Percentiles rank a stretch among this genome's conserved stretches.
Conservation (phyloP, 2,888 invertebrate genomes). For the Andricus quercusramuli region DNA sequence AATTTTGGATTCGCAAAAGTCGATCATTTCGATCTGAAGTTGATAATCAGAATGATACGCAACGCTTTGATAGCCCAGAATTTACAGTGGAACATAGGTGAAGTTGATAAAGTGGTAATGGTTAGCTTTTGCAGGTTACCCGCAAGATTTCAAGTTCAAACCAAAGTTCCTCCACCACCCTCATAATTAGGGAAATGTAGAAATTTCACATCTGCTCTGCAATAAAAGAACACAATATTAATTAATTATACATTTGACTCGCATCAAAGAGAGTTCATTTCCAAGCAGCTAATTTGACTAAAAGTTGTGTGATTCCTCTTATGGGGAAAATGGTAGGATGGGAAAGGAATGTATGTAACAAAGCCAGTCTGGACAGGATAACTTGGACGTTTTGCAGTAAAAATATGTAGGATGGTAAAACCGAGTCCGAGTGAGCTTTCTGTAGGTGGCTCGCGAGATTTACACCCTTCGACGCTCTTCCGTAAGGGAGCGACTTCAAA, state of each 20-base stretch:
- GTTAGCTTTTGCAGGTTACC: neutral
- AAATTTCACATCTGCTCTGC: neutral
- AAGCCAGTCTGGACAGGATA: conserved; percentile 21
- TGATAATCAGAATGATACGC: too few species aligned
- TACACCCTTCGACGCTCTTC: conserved; percentile 41
- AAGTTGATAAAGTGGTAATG: neutral
- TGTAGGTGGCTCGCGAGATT: conserved; percentile 47
- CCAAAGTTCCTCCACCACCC: neutral
- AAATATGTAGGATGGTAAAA: conserved; percentile 39
- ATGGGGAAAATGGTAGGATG: neutral
- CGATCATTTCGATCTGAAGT: too few species aligned
- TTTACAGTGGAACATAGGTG: too few species aligned
- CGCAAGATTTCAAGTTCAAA: neutral
- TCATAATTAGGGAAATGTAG: neutral
- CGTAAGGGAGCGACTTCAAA: conserved; percentile 36
- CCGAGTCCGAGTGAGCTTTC: conserved; percentile 54
- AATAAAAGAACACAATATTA: neutral
- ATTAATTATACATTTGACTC: conserved; percentile 2
- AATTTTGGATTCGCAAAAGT: too few species aligned
- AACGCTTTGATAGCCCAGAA: too few species aligned
- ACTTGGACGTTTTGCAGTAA: conserved; percentile 17
- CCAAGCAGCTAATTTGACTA: conserved; percentile 6
- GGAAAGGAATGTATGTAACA: neutral
- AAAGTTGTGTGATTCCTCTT: neutral
- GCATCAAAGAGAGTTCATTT: conserved; percentile 13